Evolutionary conservation across 2,113 vertebrate genomes (phyloP), one percentile per base, ranked within the genome.

Genomic region (Corvus moneduloides): DNA sequence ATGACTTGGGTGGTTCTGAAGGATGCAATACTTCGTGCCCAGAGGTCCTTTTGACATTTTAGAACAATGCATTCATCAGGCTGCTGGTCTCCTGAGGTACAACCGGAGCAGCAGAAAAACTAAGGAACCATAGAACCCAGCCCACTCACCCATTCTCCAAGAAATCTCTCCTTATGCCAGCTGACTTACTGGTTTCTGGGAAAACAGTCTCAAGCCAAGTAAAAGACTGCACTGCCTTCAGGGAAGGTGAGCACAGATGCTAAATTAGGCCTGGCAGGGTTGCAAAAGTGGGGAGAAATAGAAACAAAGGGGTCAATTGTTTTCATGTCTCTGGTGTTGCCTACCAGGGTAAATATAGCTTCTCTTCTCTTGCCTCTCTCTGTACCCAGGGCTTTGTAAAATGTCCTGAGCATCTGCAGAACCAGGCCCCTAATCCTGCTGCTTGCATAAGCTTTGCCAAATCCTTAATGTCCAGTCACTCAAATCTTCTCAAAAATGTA

Each of bases 271-370:
- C 82, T 96, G 94, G 94, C 87, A 96, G 63, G 59, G 44, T 74
- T 96, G 93, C 93, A 80, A 80, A 97, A 90, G 48, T 87, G 89
- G 93, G 91, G 90, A 91, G 62, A 90, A 95, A 91, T 48, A 90
- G 96, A 97, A 96, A 96, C 93, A 94, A 96, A 96, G 72, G 94
- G 93, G 93, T 96, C 87, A 90, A 91, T 91, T 96, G 90, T 95
- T 97, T 93, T 91, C 72, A 83, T 28, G 75, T 86, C 67, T 87
- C 88, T 91, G 44, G 46, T 79, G 82, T 79, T 89, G 86, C 68
- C 68, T 93, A 80, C 48, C 41, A 92, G 83, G 93, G 86, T 83
- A 97, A 90, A 95, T 90, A 96, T 77, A 95, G 64, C 51, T 32
- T 93, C 73, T 74, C 76, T 37, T 94, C 64, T 88, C 51, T 67